These are phyloP conservation scores for Eutrigla gurnardus DNA, from an alignment of 2,797 vertebrate species.

Conservation along the genomic window DNA sequence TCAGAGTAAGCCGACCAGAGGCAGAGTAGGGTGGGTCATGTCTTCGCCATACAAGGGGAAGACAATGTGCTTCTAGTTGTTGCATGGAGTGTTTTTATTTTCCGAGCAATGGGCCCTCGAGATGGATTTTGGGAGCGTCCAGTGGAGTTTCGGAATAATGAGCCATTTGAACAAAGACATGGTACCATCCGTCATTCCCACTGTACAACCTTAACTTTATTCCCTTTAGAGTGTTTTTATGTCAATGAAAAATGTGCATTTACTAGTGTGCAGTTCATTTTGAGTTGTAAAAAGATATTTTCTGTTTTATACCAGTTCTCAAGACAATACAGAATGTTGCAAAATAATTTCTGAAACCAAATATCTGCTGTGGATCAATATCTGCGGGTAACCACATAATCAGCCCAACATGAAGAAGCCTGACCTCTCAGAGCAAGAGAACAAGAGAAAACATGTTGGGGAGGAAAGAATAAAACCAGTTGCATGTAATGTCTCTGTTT, in stretches of 20 bases:
- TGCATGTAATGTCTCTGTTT: background rate
- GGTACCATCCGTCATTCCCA: background rate
- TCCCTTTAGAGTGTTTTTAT: background rate
- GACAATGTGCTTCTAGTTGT: too few relatives aligned
- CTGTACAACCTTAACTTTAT: background rate
- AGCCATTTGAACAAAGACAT: too few relatives aligned
- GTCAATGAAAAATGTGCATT: background rate
- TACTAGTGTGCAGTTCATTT: background rate
- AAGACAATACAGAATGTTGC: conserved; percentile 17
- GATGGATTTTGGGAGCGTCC: too few relatives aligned
- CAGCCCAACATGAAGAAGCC: conserved; percentile 17
- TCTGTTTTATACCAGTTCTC: background rate
- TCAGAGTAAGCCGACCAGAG: too few relatives aligned
- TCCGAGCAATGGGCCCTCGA: too few relatives aligned
- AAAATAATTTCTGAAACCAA: conserved; percentile 16
- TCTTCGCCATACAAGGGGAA: too few relatives aligned
- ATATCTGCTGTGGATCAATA: conserved; percentile 14
- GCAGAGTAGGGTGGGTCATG: too few relatives aligned
- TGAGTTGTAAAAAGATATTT: background rate
- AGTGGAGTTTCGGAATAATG: too few relatives aligned
- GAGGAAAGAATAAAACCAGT: conserved; percentile 6
- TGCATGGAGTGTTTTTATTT: too few relatives aligned
- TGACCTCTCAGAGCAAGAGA: background rate
- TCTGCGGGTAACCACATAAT: conserved; percentile 41
- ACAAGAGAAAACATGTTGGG: background rate